Conservation (phyloP, 1,140 invertebrate species). For the Megalonaias nervosa region DNA sequence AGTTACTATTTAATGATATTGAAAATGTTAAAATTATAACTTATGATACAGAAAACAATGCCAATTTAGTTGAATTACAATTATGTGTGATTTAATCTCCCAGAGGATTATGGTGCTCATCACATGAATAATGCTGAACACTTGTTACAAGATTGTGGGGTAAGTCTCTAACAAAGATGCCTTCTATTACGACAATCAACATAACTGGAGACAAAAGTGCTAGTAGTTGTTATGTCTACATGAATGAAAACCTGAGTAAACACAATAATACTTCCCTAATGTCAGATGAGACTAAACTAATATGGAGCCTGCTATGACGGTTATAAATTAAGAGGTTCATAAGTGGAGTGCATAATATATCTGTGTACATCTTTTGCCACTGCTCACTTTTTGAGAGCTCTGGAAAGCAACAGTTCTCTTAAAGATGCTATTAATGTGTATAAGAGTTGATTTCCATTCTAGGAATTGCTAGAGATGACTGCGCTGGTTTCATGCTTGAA, state of each 20-base stretch:
- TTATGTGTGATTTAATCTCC: conserved; percentile 27
- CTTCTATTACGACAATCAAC: conserved; percentile 20
- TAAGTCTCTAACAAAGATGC: conserved; percentile 11
- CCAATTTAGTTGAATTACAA: conserved; percentile 3
- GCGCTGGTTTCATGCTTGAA: conserved; percentile 17
- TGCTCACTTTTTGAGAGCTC: conserved; percentile 32
- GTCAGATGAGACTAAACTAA: conserved; percentile 35
- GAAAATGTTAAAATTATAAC: conserved; percentile 1
- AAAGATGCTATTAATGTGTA: conserved; percentile 22
- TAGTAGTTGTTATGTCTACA: conserved; percentile 11
- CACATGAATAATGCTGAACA: conserved; percentile 28
- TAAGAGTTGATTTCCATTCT: conserved; percentile 14
- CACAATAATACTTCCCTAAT: conserved; percentile 27
- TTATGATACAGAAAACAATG: conserved; percentile 5
- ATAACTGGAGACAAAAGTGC: conserved; percentile 20
- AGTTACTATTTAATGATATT: conserved; percentile 13
- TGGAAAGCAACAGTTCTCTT: conserved; percentile 29
- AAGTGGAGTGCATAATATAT: conserved; percentile 22
- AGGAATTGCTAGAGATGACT: conserved; percentile 16
- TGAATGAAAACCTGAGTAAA: conserved; percentile 11
- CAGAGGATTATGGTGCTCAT: conserved; percentile 26
- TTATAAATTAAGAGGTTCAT: conserved; percentile 18
- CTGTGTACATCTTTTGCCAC: conserved; percentile 31
- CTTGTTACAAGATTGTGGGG: conserved; percentile 21
- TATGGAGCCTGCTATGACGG: conserved; percentile 25